Percentiles rank a stretch among this genome's conserved stretches.
These are phyloP conservation scores for Caenorhabditis virilis DNA, from an alignment of 2,888 invertebrate genomes.

Conservation along the genomic window DNA sequence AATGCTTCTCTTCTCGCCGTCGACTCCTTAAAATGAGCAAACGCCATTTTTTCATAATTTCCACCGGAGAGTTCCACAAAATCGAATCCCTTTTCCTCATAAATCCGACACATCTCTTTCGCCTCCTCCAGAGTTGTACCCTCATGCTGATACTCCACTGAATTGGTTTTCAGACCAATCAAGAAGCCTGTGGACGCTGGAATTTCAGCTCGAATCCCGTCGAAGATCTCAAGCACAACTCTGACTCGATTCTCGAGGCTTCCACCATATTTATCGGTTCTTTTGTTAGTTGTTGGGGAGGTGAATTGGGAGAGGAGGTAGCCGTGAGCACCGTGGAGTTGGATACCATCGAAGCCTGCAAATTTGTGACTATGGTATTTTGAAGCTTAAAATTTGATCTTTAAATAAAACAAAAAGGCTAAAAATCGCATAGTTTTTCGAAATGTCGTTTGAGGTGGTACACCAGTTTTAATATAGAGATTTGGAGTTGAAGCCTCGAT, in stretches of 20 bases:
- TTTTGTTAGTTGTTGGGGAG: constrained; percentile 57
- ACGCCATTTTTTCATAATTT: constrained; percentile 51
- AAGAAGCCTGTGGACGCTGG: constrained; percentile 49
- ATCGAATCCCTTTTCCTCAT: constrained; percentile 46
- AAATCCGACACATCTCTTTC: constrained; percentile 27
- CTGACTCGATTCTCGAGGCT: constrained; percentile 46
- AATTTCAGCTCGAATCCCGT: constrained; percentile 48
- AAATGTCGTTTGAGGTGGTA: too few relatives aligned
- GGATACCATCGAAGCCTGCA: constrained; percentile 58
- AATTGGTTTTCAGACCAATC: constrained; percentile 58
- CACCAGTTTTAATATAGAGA: too few relatives aligned
- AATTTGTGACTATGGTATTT: too few relatives aligned
- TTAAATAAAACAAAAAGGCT: too few relatives aligned
- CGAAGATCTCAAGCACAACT: constrained; percentile 51
- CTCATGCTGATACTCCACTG: constrained; percentile 55
- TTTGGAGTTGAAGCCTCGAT: too few relatives aligned
- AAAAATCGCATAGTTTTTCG: too few relatives aligned
- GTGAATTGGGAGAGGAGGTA: constrained; percentile 59
- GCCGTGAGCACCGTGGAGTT: constrained; percentile 60
- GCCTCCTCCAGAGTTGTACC: constrained; percentile 53
- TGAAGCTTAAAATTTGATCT: too few relatives aligned
- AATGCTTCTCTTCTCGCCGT: constrained; percentile 55
- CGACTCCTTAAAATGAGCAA: constrained; percentile 48
- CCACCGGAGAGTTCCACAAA: constrained; percentile 63
- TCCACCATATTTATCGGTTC: constrained; percentile 59